phyloP scores from a whole-genome alignment of 2,797 vertebrate species.

The Pangasius djambal region DNA sequence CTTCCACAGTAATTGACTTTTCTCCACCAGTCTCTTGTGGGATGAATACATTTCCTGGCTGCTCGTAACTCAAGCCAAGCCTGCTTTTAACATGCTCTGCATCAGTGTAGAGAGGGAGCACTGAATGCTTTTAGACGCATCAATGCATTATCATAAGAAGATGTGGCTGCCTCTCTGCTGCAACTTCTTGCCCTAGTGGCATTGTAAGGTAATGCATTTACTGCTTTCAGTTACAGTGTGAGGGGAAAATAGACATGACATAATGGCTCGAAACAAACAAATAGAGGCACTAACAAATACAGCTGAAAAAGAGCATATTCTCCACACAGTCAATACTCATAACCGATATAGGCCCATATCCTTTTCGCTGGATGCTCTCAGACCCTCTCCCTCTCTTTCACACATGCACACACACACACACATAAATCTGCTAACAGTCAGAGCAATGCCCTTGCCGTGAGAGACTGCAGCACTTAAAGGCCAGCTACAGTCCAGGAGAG shows the following conservation, averaged over 20 bases:
- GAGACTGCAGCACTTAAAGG: constrained; percentile 57
- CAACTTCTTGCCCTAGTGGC: constrained; percentile 36
- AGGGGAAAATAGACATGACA: constrained; percentile 9
- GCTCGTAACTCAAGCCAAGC: constrained; percentile 61
- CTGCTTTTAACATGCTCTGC: constrained; percentile 57
- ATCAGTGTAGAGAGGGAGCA: constrained; percentile 50
- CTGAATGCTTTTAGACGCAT: constrained; percentile 55
- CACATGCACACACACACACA: not conserved
- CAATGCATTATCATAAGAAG: constrained; percentile 51
- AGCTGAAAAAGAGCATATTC: constrained; percentile 11
- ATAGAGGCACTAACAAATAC: not conserved
- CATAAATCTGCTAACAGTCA: constrained; percentile 46
- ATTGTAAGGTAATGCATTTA: constrained; percentile 31
- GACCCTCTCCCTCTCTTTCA: constrained; percentile 15
- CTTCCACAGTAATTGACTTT: constrained; percentile 54
- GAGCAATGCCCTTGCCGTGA: constrained; percentile 56
- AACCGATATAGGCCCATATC: not conserved
- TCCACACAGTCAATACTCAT: not conserved
- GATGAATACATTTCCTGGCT: constrained; percentile 63
- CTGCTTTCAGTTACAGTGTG: constrained; percentile 23
- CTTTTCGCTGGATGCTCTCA: constrained; percentile 1
- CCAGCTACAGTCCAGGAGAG: constrained; percentile 51
- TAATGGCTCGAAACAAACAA: constrained; percentile 16
- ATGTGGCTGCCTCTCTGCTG: constrained; percentile 42
- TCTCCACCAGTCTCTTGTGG: constrained; percentile 53